Evolutionary conservation across 2,797 vertebrate species (phyloP).

Genomic region (Sebastes iracundus): DNA sequence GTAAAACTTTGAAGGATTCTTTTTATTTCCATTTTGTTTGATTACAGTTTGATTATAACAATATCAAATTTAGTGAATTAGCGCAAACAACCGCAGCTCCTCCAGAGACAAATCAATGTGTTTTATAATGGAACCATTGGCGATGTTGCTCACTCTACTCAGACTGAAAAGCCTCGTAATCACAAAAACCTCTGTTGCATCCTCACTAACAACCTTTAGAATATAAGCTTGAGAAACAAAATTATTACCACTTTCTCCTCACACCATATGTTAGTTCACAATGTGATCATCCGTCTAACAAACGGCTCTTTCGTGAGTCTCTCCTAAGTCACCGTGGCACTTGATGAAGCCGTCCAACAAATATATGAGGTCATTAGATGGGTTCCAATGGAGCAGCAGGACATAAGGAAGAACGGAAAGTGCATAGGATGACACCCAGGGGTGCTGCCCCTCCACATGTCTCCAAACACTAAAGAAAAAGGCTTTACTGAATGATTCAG

Average conservation of each 20-base stretch:
- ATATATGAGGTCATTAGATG: constrained; percentile 45
- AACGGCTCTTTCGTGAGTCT: not conserved
- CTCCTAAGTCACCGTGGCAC: not conserved
- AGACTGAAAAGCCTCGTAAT: not conserved
- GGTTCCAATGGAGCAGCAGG: constrained; percentile 20
- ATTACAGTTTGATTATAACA: not conserved
- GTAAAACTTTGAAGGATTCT: not conserved
- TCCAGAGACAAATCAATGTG: not conserved
- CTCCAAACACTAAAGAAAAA: constrained; percentile 18
- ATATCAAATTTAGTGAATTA: not conserved
- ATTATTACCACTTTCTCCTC: not conserved
- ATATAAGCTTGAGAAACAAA: not conserved
- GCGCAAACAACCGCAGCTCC: not conserved
- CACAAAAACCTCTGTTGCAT: not conserved
- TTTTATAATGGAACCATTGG: not conserved
- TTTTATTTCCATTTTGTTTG: not conserved
- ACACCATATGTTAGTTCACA: not conserved
- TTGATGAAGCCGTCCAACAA: constrained; percentile 4
- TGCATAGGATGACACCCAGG: constrained; percentile 31
- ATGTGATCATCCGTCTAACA: not conserved
- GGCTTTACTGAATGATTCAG: constrained; percentile 28
- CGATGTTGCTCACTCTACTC: not conserved
- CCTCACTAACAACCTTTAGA: not conserved
- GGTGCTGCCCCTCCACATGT: constrained; percentile 18
- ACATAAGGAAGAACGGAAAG: not conserved